phyloP scores from a whole-genome alignment of 2,797 vertebrate species.

The Hephaestus fuliginosus region DNA sequence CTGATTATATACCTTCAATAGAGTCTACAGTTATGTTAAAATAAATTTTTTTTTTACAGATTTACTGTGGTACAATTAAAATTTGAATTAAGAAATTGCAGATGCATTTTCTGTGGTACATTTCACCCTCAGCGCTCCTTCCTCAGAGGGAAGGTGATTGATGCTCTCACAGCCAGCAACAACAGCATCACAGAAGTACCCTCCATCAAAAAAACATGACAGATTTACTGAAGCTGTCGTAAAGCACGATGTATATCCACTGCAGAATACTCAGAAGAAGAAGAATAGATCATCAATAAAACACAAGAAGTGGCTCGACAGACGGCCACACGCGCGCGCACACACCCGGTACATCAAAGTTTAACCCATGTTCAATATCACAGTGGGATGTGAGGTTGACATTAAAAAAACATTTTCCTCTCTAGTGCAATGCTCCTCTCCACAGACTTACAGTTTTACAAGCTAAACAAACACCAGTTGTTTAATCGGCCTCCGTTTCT shows the following conservation, averaged over 20 bases:
- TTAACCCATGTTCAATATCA: slow-evolving; percentile 64
- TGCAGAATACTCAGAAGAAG: slow-evolving; percentile 58
- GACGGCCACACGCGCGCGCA: slow-evolving; percentile 31
- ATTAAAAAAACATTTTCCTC: slow-evolving; percentile 46
- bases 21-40: slow-evolving; percentile 1
- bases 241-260: slow-evolving; percentile 63
- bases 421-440: slow-evolving; percentile 53
- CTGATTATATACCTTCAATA: slow-evolving; percentile 6
- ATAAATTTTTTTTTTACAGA: slow-evolving; percentile 2
- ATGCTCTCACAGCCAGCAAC: slow-evolving; percentile 37
- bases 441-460: slow-evolving; percentile 15
- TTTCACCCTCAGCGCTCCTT: not conserved
- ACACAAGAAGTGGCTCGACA: slow-evolving; percentile 43
- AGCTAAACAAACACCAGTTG: slow-evolving; percentile 25
- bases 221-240: slow-evolving; percentile 34
- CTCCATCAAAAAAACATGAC: slow-evolving; percentile 48
- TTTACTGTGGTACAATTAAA: slow-evolving; percentile 9
- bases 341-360: slow-evolving; percentile 55
- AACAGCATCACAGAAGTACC: slow-evolving; percentile 34
- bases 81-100: slow-evolving; percentile 13
- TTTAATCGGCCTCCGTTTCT: slow-evolving; percentile 27
- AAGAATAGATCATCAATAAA: slow-evolving; percentile 54
- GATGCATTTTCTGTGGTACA: slow-evolving; percentile 15
- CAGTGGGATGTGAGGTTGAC: slow-evolving; percentile 63
- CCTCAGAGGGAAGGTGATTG: slow-evolving; percentile 6